Evolutionary conservation across 2,113 vertebrate species (phyloP), one percentile per base, ranked within the genome.

Genomic region (Xenotilapia flavipinnis): DNA sequence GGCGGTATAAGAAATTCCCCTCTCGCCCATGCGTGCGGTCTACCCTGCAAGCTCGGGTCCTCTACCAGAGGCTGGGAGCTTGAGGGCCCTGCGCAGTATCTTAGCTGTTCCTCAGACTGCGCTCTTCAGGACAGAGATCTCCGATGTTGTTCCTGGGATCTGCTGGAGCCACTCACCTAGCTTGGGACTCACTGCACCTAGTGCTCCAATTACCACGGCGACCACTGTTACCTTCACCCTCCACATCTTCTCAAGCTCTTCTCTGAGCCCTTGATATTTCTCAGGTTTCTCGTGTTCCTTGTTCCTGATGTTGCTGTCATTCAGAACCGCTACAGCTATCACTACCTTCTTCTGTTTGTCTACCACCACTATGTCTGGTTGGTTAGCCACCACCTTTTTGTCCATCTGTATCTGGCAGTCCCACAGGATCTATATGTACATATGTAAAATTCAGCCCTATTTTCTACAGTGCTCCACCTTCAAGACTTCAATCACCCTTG

Each of bases 121-220:
- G 2, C 28, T 62, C 58, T 33, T 62, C 58, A 19, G 58, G 58
- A 62, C 58, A 62, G 58, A 62, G 2, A 62, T 62, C 58, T 60
- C 8, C 0, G 15, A 33, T 60, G 5, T 60, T 60, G 5, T 0
- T 60, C 56, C 56, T 2, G 3, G 15, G 56, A 60, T 60, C 56
- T 60, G 28, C 8, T 33, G 56, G 3, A 60, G 56, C 56, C 56
- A 33, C 28, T 60, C 28, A 0, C 56, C 56, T 33, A 33, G 56
- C 28, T 33, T 60, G 56, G 56, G 56, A 60, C 0, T 60, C 56
- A 60, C 14, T 10, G 56, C 56, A 60, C 1, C 26, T 60, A 60
- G 56, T 19, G 56, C 56, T 6, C 14, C 0, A 5, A 60, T 33
- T 33, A 33, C 28, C 28, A 33, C 1, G 2, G 23, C 0, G 13